A percentile compares a stretch with the other conserved stretches of the same genome.
Evolutionary conservation across 2,888 invertebrate genomes (phyloP).

Genomic region (Drosophila testacea): DNA sequence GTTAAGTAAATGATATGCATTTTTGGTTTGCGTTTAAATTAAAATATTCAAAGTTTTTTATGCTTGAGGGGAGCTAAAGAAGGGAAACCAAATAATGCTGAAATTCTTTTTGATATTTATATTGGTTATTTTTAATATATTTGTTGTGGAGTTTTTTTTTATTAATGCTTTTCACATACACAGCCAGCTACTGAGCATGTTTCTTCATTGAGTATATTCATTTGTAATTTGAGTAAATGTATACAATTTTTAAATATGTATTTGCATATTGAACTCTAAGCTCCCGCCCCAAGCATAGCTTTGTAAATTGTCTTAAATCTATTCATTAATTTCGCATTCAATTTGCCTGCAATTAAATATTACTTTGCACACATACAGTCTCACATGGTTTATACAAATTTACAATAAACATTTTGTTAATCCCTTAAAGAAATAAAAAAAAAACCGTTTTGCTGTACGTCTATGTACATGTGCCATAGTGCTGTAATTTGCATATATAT

Average conservation of each 20-base stretch:
- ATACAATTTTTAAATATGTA: background rate
- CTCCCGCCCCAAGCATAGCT: slow-evolving; percentile 7
- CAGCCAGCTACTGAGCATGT: slow-evolving; percentile 54
- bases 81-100: background rate
- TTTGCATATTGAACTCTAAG: slow-evolving; percentile 15
- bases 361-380: slow-evolving; percentile 77
- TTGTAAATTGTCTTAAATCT: slow-evolving; percentile 2
- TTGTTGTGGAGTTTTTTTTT: background rate
- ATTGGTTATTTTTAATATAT: background rate
- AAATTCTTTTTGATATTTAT: background rate
- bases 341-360: slow-evolving; percentile 44
- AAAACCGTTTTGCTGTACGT: slow-evolving; percentile 48
- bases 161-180: slow-evolving; percentile 17
- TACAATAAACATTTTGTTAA: slow-evolving; percentile 41
- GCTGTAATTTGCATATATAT: slow-evolving; percentile 2
- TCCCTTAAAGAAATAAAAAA: background rate
- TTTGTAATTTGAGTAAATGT: background rate
- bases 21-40: slow-evolving; percentile 10
- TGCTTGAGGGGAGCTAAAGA: background rate
- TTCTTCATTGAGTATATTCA: slow-evolving; percentile 10
- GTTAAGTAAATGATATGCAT: slow-evolving; percentile 57
- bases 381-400: slow-evolving; percentile 62
- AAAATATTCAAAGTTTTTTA: background rate
- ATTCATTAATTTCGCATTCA: slow-evolving; percentile 19
- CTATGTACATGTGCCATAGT: slow-evolving; percentile 71